Conservation (phyloP, 2,113 vertebrate species). For the Planiliza haematocheilus region DNA sequence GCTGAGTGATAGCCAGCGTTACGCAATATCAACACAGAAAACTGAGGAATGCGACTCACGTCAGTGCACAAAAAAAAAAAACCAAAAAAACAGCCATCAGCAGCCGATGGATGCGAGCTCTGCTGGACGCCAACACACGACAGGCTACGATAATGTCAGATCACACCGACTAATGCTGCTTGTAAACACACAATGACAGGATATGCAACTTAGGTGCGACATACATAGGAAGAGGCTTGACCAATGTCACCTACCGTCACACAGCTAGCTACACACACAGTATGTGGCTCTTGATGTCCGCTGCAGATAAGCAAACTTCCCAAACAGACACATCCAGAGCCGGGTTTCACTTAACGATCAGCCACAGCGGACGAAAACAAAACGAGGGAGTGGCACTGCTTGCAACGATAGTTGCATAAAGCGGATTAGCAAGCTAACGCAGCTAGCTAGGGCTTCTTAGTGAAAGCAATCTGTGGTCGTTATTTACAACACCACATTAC, state of each 20-base stretch:
- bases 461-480: constrained; percentile 33
- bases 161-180: constrained; percentile 10
- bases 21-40: constrained; percentile 81
- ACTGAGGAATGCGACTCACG: constrained; percentile 80
- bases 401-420: constrained; percentile 74
- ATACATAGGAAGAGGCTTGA: constrained; percentile 12
- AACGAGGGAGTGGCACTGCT: constrained; percentile 78
- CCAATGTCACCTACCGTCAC: constrained; percentile 64
- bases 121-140: constrained; percentile 13
- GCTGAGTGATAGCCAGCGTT: constrained; percentile 63
- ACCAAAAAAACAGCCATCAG: constrained; percentile 14
- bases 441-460: constrained; percentile 45
- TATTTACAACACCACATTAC: constrained; percentile 28
- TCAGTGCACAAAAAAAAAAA: constrained; percentile 51
- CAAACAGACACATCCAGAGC: constrained; percentile 17
- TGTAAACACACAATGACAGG: constrained; percentile 56
- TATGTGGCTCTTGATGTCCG: constrained; percentile 7
- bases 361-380: constrained; percentile 66
- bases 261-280: constrained; percentile 1
- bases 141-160: constrained; percentile 7
- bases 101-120: constrained; percentile 45
- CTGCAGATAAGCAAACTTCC: constrained; percentile 40
- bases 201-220: constrained; percentile 10
- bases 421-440: constrained; percentile 75
- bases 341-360: constrained; percentile 41